phyloP scores from a whole-genome alignment of 2,113 vertebrate genomes.

The Spea multiplicata region DNA sequence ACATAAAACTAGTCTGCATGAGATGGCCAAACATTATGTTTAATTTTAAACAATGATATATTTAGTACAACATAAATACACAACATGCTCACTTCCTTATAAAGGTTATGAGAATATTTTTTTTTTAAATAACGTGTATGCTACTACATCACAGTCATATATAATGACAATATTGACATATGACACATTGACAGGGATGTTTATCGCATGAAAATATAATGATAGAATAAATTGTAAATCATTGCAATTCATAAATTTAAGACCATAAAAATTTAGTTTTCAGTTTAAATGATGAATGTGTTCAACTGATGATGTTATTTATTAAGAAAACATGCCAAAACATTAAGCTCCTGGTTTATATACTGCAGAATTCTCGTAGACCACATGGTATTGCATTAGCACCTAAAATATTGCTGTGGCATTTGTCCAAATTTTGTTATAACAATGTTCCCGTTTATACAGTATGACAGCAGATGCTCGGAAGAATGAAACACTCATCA shows the following conservation, averaged over 20 bases:
- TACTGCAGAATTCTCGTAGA: not conserved
- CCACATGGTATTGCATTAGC: not conserved
- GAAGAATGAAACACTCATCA: conserved; percentile 7
- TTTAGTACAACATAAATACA: not conserved
- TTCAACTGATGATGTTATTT: not conserved
- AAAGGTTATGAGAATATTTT: conserved; percentile 6
- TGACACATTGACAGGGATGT: no score
- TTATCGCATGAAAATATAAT: no score
- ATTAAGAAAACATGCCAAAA: not conserved
- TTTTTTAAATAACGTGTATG: not conserved
- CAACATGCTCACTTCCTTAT: not conserved
- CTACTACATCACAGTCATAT: not conserved
- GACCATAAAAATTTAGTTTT: no score
- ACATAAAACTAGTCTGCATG: no score
- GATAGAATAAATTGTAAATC: not conserved
- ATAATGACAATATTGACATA: not conserved
- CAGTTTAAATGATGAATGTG: no score
- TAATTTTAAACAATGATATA: no score
- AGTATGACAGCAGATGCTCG: not conserved
- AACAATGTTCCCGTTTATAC: not conserved
- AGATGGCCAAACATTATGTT: no score
- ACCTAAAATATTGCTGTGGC: not conserved
- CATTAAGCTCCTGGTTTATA: not conserved
- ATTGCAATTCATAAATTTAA: no score
- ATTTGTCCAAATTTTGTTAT: not conserved